Evolutionary conservation across 2,113 vertebrate genomes (phyloP).

Genomic region (Stegastes partitus): DNA sequence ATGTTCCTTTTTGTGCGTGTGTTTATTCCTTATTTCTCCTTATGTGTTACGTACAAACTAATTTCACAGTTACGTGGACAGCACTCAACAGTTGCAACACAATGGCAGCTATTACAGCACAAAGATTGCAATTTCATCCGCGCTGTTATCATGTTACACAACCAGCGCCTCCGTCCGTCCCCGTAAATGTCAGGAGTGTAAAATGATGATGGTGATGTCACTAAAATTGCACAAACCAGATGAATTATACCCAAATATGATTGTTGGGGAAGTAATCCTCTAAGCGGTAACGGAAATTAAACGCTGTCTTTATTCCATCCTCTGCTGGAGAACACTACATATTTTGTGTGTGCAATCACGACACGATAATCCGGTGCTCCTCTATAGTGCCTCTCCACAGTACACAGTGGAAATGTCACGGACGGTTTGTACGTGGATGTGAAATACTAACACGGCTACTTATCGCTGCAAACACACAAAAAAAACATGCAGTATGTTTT

Average conservation of each 20-base stretch:
- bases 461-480: not conserved
- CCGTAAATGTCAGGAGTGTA: slow-evolving; percentile 44
- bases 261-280: slow-evolving; percentile 46
- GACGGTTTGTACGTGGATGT: slow-evolving; percentile 26
- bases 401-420: slow-evolving; percentile 52
- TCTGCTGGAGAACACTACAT: slow-evolving; percentile 2
- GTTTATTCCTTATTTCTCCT: too few species aligned
- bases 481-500: not conserved
- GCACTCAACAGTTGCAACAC: slow-evolving; percentile 2
- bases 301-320: slow-evolving; percentile 17
- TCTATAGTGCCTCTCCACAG: not conserved
- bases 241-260: slow-evolving; percentile 19
- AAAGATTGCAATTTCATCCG: slow-evolving; percentile 34
- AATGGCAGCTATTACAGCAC: slow-evolving; percentile 11
- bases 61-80: slow-evolving; percentile 1
- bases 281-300: slow-evolving; percentile 40
- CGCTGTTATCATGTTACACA: slow-evolving; percentile 45
- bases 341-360: slow-evolving; percentile 6
- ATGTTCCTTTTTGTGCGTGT: not conserved
- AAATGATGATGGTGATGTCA: slow-evolving; percentile 42
- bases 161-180: not conserved
- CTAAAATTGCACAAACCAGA: slow-evolving; percentile 34
- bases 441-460: slow-evolving; percentile 56
- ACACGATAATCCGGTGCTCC: slow-evolving; percentile 26
- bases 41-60: not conserved